Evolutionary conservation across 2,113 vertebrate genomes (phyloP), one percentile per base, ranked within the genome.

Genomic region (Accipiter virgatus): DNA sequence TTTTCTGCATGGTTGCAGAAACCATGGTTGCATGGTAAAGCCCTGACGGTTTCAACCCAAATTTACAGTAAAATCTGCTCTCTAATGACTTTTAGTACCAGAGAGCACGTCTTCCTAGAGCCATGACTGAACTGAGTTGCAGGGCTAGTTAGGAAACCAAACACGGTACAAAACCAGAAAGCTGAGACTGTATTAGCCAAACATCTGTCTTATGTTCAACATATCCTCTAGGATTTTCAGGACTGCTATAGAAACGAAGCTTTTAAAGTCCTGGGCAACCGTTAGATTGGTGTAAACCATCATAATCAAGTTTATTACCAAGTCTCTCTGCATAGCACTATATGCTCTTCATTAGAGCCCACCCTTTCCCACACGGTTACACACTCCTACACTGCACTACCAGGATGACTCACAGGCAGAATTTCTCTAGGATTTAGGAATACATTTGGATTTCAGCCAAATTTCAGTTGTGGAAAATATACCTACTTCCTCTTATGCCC

Each of bases 401-500:
- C 59, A 29, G 78, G 9, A 52, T 84, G 38, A 91, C 61, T 94
- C 43, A 74, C 0, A 8, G 73, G 56, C 80, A 86, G 52, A 70
- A 42, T 77, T 91, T 53, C 83, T 79, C 68, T 31, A 70, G 62
- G 74, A 55, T 97, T 97, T 80, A 66, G 89, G 78, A 91, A 22
- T 68, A 86, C 40, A 29, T 85, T 85, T 95, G 88, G 86, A 80
- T 96, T 91, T 70, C 53, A 91, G 86, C n/a, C 81, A 38, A 38
- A 38, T 38, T 38, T 38, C 38, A 82, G 84, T 17, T 31, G 0
- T 89, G 70, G 91, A 91, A 91, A 75, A 91, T 55, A 36, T 34
- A 79, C 58, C 50, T 70, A 31, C 53, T 93, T 92, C 78, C 91
- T 93, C 48, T 61, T 82, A 36, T 85, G 56, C 91, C 94, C 84